Conservation (phyloP, 1,140 invertebrate genomes). For the Psix sp. region DNA sequence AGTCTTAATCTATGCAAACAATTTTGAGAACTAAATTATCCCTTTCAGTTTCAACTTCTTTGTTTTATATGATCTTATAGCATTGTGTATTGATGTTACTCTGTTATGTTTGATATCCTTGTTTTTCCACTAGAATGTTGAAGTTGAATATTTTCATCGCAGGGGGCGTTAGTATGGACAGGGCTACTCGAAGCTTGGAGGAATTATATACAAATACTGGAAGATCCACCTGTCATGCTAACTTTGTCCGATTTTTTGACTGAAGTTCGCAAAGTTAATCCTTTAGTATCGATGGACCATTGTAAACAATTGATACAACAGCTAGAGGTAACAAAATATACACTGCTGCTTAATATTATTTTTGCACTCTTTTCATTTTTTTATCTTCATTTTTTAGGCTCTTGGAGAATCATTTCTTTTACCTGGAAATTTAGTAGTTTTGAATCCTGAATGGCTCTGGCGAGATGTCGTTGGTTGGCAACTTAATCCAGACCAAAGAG, state of each 20-base stretch:
- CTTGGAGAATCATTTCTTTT: constrained; percentile 73
- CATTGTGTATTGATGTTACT: constrained; percentile 64
- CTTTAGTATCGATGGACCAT: constrained; percentile 71
- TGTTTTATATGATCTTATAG: constrained; percentile 39
- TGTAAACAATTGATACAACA: constrained; percentile 72
- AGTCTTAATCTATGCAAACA: no score
- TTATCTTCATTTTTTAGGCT: constrained; percentile 57
- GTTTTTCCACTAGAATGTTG: constrained; percentile 17
- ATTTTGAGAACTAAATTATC: no score
- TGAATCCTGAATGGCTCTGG: constrained; percentile 87
- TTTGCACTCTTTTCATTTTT: neutral
- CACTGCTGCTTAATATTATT: no score
- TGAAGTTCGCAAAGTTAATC: constrained; percentile 74
- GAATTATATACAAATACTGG: constrained; percentile 67
- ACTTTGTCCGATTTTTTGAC: constrained; percentile 68
- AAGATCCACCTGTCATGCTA: constrained; percentile 71
- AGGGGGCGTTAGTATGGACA: constrained; percentile 73
- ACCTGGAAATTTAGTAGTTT: constrained; percentile 83
- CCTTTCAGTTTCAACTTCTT: constrained; percentile 9
- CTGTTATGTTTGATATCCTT: constrained; percentile 35
- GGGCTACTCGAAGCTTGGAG: constrained; percentile 73
- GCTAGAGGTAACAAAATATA: constrained; percentile 74
- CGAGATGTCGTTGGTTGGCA: constrained; percentile 84
- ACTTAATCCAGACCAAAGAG: constrained; percentile 82
- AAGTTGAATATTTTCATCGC: constrained; percentile 52